These are phyloP conservation scores for Polylopha cassiicola DNA, from an alignment of 2,888 invertebrate species.

Conservation along the genomic window DNA sequence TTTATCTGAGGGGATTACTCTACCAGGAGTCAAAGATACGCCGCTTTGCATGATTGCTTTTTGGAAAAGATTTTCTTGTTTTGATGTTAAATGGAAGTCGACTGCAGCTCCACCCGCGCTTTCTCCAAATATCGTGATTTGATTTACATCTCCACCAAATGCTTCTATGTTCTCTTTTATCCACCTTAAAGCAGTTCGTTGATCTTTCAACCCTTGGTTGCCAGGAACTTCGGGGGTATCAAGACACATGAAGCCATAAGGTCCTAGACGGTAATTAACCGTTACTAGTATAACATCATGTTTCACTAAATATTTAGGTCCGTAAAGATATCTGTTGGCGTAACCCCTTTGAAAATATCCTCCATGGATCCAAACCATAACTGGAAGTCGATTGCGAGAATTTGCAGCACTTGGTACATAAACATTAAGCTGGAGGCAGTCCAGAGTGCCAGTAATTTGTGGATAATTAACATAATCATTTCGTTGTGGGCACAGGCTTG, in stretches of 20 bases:
- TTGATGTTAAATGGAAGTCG: conserved; percentile 23
- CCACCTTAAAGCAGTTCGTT: conserved; percentile 24
- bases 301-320: conserved; percentile 17
- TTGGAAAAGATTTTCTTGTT: conserved; percentile 18
- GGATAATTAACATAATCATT: conserved; percentile 25
- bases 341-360: conserved; percentile 15
- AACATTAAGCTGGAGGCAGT: conserved; percentile 79
- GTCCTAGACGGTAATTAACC: conserved; percentile 23
- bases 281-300: conserved; percentile 22
- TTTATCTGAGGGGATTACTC: conserved; percentile 4
- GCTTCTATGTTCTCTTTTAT: conserved; percentile 23
- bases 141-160: conserved; percentile 21
- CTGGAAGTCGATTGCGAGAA: conserved; percentile 20
- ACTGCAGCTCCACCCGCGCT: conserved; percentile 24
- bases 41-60: conserved; percentile 23
- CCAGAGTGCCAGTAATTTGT: conserved; percentile 51
- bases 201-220: conserved; percentile 32
- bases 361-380: conserved; percentile 23
- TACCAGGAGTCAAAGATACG: conserved; percentile 8
- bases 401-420: conserved; percentile 18
- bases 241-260: conserved; percentile 25
- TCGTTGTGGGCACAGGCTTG: conserved; percentile 44
- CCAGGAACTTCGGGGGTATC: conserved; percentile 30
- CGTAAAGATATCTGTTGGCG: conserved; percentile 1
- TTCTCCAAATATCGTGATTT: conserved; percentile 21